Evolutionary conservation across 1,140 invertebrate genomes (phyloP).

Genomic region (Drosophila nebulosa): DNA sequence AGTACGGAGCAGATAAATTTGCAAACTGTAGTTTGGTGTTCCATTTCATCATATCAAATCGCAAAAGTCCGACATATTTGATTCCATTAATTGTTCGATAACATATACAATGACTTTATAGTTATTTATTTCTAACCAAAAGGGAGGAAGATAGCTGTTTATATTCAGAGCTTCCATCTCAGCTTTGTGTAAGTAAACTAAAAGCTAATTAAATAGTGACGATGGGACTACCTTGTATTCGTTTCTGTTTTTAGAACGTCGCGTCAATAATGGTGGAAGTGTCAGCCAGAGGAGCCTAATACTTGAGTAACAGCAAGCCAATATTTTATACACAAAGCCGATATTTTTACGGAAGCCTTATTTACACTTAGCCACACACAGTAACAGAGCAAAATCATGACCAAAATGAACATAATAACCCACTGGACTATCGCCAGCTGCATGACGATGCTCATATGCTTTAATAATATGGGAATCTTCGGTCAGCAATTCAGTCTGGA

Average conservation of each 20-base stretch:
- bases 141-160: not conserved
- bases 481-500: constrained; percentile 41
- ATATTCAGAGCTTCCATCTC: not conserved
- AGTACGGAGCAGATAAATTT: not conserved
- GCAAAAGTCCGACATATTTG: not conserved
- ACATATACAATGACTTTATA: constrained; percentile 41
- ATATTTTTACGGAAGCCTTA: not conserved
- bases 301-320: not conserved
- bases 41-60: constrained; percentile 27
- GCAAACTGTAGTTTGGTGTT: constrained; percentile 2
- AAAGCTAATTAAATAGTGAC: not conserved
- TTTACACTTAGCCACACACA: not conserved
- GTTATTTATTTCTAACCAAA: constrained; percentile 6
- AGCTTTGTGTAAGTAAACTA: not conserved
- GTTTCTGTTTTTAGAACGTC: not conserved
- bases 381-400: not conserved
- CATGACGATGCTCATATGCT: constrained; percentile 2
- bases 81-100: constrained; percentile 11
- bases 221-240: not conserved
- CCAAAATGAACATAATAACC: not conserved
- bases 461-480: not conserved
- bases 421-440: not conserved
- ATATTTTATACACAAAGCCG: not conserved
- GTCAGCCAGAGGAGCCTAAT: not conserved
- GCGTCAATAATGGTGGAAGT: not conserved